Evolutionary conservation across 2,888 invertebrate genomes (phyloP).

Genomic region (Bombylius major): DNA sequence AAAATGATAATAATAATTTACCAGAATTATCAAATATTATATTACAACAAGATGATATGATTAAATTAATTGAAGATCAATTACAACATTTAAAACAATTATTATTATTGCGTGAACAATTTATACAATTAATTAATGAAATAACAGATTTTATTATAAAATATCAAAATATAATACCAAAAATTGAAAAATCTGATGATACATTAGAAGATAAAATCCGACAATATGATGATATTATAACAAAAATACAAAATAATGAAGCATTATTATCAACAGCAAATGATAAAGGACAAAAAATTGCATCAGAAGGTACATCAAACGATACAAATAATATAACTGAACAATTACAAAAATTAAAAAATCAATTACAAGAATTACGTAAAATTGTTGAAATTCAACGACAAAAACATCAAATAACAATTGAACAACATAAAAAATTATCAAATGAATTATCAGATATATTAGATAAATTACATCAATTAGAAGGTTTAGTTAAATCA

Average conservation of each 20-base stretch:
- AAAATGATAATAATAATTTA: constrained; percentile 50
- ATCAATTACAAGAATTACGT: constrained; percentile 65
- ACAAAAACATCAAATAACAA: constrained; percentile 75
- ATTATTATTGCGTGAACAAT: constrained; percentile 72
- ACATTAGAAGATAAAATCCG: constrained; percentile 77
- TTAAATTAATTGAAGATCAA: constrained; percentile 74
- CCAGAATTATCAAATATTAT: constrained; percentile 68
- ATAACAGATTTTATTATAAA: constrained; percentile 78
- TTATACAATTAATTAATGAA: constrained; percentile 72
- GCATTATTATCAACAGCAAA: constrained; percentile 73
- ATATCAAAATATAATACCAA: constrained; percentile 71
- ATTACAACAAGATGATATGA: constrained; percentile 73
- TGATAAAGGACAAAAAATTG: constrained; percentile 88
- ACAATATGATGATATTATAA: constrained; percentile 72
- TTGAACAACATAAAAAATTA: constrained; percentile 77
- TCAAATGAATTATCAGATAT: constrained; percentile 71
- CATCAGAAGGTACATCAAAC: constrained; percentile 75
- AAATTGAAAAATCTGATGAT: constrained; percentile 73
- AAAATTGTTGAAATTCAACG: constrained; percentile 73
- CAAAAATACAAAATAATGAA: constrained; percentile 82
- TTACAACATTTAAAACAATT: constrained; percentile 68
- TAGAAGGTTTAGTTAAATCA: constrained; percentile 69
- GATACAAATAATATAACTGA: constrained; percentile 81
- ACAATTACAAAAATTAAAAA: constrained; percentile 73
- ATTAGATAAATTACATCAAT: constrained; percentile 69